A percentile compares a stretch with the other conserved stretches of the same genome.
phyloP scores from a whole-genome alignment of 2,113 vertebrate genomes.

The Procavia capensis region DNA sequence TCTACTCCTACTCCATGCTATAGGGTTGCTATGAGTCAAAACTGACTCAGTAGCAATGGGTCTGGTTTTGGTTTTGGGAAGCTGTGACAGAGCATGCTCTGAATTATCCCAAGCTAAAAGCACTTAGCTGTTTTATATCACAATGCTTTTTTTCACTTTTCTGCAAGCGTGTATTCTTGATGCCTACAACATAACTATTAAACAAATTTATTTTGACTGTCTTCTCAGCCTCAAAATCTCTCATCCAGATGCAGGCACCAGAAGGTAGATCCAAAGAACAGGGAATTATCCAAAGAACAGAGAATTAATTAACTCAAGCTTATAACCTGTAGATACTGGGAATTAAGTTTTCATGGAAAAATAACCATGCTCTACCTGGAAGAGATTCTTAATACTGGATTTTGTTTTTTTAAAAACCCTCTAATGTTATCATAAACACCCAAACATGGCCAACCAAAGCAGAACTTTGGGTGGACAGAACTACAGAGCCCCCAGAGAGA shows the following conservation, averaged over 20 bases:
- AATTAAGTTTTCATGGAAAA: slow-evolving; percentile 25
- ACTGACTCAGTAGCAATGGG: too few species aligned
- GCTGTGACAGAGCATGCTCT: neutral
- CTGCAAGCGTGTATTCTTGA: neutral
- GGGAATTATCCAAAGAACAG: neutral
- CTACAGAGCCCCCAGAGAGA: neutral
- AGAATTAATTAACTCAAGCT: neutral
- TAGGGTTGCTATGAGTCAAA: too few species aligned
- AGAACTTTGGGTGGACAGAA: neutral
- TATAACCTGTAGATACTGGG: neutral
- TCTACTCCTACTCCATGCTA: too few species aligned
- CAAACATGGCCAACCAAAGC: neutral
- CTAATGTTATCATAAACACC: neutral
- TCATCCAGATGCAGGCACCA: neutral
- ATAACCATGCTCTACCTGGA: neutral
- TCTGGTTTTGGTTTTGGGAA: too few species aligned
- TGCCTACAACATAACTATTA: neutral
- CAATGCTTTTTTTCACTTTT: neutral
- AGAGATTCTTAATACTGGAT: neutral
- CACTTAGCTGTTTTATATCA: neutral
- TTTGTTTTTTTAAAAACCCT: neutral
- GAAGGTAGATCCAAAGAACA: neutral
- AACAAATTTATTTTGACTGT: slow-evolving; percentile 31
- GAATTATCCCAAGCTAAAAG: slow-evolving; percentile 22
- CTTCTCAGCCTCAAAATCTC: neutral